These are phyloP conservation scores for Micronycteris hirsuta DNA, from an alignment of 2,113 vertebrate genomes.

Conservation along the genomic window DNA sequence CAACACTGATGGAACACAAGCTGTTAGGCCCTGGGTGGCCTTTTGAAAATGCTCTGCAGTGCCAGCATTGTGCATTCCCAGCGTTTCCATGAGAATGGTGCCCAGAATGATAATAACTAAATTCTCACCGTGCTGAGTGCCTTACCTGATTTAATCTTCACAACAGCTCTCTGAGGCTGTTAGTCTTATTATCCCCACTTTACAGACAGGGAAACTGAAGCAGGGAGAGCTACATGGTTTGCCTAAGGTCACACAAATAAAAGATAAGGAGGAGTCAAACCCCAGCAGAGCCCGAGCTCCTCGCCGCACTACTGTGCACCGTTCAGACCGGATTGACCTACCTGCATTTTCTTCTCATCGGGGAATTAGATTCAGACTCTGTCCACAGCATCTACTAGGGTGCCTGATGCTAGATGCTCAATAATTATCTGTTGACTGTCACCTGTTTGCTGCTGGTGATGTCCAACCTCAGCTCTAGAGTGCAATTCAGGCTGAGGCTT, in stretches of 20 bases:
- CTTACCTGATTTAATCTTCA: background rate
- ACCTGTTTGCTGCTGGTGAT: background rate
- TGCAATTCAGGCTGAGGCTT: background rate
- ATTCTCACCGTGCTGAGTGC: background rate
- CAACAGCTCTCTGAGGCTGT: background rate
- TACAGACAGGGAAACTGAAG: background rate
- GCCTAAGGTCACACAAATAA: background rate
- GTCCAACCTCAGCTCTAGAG: background rate
- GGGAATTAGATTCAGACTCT: background rate
- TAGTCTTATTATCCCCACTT: background rate
- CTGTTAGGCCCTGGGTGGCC: background rate
- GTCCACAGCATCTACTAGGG: background rate
- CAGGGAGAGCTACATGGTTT: background rate
- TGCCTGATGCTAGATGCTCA: background rate
- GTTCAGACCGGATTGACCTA: background rate
- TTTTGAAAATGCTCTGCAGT: background rate
- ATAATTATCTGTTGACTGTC: background rate
- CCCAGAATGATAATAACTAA: background rate
- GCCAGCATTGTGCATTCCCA: background rate
- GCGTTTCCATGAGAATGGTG: background rate
- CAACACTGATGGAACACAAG: constrained; percentile 2
- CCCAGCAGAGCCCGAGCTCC: background rate
- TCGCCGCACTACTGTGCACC: fast-evolving
- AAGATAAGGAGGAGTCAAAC: background rate
- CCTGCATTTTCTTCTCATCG: background rate